Base-by-base conservation (phyloP, 2,797 vertebrate genomes). In the Lepus townsendii region DNA sequence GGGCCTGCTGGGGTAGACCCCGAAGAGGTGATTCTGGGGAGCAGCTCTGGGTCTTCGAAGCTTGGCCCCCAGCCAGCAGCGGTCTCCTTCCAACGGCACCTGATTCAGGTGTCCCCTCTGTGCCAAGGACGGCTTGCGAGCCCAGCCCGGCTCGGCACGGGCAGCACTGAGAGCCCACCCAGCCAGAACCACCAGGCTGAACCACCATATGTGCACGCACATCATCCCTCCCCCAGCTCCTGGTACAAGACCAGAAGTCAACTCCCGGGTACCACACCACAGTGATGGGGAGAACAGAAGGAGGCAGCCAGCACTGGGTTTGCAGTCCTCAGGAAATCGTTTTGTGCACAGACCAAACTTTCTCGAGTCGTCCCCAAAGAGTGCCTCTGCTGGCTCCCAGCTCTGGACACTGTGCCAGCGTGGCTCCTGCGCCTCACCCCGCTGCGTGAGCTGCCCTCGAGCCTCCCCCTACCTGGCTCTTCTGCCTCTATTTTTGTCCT, bases 21-120 rank as follows among this genome's bases (percentile, higher is more conserved):
- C 99, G 97, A 98, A 98, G 95, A 98, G 99, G 98, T 98, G 99
- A 68, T 98, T 98, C 97, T 98, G 98, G 38, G 97, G 97, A 52
- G 97, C 85, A 90, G 97, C 96, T 83, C 97, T 97, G 57, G 97
- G 93, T 27, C 98, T 98, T 94, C 95, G 98, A 77, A 96, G 97
- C 96, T 97, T 97, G 35, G 97, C 96, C 79, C 98, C 98, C 75
- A 98, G 98, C 97, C 98, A 98, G 91, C 99, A 99, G 65, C 96
- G 98, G 90, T 99, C 98, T 97, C 98, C 98, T 96, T 98, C 97
- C 57, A 95, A 88, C 73, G 95, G 92, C 80, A 97, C 97, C 91
- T 98, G 98, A 24, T 95, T 98, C 7, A 92, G 91, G 96, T 98
- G 98, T 24, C 97, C 98, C 93, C 97, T 98, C 93, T 91, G 97